phyloP scores from a whole-genome alignment of 2,797 vertebrate genomes.

The Loris lydekkerianus region DNA sequence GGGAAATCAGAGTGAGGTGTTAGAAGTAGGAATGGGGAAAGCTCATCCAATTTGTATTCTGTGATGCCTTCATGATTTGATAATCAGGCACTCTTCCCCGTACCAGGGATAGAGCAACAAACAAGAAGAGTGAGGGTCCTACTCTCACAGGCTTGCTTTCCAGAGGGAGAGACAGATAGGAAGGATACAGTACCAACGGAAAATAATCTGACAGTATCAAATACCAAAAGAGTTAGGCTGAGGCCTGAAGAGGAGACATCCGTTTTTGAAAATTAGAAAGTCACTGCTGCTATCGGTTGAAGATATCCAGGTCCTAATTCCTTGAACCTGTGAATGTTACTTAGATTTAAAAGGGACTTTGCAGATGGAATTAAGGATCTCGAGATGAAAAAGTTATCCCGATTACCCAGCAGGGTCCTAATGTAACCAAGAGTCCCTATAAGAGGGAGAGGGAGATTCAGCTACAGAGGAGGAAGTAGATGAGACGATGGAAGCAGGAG shows the following conservation, averaged over 20 bases:
- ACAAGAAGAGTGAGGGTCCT: not conserved
- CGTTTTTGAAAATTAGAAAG: conserved; percentile 43
- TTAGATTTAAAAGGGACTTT: not conserved
- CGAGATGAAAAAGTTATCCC: not conserved
- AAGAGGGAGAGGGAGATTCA: not conserved
- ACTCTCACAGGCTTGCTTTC: not conserved
- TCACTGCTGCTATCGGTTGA: not conserved
- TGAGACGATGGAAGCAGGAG: not conserved
- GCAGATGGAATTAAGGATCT: conserved; percentile 22
- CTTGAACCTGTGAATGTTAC: conserved; percentile 18
- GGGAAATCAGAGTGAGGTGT: not conserved
- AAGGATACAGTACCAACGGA: not conserved
- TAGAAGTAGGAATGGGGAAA: not conserved
- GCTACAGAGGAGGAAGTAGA: not conserved
- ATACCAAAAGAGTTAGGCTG: not conserved
- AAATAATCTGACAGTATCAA: conserved; percentile 11
- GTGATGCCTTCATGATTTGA: conserved; percentile 17
- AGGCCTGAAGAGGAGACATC: not conserved
- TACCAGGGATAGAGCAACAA: not conserved
- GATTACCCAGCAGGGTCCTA: not conserved
- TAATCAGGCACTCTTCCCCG: not conserved
- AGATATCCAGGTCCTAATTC: not conserved
- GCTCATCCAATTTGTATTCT: not conserved
- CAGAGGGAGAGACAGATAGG: not conserved
- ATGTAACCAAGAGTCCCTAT: not conserved